Evolutionary conservation across 2,888 invertebrate species (phyloP).

Genomic region (Parthenolecanium corni): DNA sequence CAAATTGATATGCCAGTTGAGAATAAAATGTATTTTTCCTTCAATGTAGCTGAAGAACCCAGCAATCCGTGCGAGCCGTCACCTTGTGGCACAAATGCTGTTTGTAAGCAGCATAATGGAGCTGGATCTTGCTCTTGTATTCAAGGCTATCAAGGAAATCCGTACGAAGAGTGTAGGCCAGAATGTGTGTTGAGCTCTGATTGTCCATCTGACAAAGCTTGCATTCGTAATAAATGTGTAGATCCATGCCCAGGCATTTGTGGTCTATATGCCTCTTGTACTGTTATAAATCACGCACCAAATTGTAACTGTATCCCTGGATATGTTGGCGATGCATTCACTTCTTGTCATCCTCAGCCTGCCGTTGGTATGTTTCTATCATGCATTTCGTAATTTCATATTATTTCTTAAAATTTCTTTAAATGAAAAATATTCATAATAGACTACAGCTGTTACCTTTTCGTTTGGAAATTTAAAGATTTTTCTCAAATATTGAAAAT

Average conservation of each 20-base stretch:
- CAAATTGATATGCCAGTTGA: neutral
- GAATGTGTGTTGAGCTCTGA: constrained; percentile 79
- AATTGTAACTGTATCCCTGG: constrained; percentile 47
- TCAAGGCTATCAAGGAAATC: constrained; percentile 65
- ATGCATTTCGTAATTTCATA: too few species aligned
- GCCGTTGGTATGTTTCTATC: constrained; percentile 29
- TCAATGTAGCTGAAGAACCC: constrained; percentile 9
- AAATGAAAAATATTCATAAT: too few species aligned
- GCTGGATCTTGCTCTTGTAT: constrained; percentile 71
- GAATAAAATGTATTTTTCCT: neutral
- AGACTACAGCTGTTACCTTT: too few species aligned
- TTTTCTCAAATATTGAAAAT: too few species aligned
- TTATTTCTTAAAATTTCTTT: too few species aligned
- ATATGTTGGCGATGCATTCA: constrained; percentile 49
- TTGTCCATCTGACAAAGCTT: constrained; percentile 62
- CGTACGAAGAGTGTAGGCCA: constrained; percentile 48
- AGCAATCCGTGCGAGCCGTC: constrained; percentile 43
- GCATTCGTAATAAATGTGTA: constrained; percentile 60
- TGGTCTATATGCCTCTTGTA: constrained; percentile 59
- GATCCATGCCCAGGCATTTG: constrained; percentile 71
- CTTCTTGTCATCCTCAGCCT: constrained; percentile 38
- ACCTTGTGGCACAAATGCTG: constrained; percentile 75
- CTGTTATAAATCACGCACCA: constrained; percentile 47
- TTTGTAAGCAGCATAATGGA: constrained; percentile 62
- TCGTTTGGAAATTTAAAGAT: too few species aligned